Evolutionary conservation across 2,113 vertebrate genomes (phyloP), one percentile per base, ranked within the genome.

Genomic region (Montifringilla adamsi): DNA sequence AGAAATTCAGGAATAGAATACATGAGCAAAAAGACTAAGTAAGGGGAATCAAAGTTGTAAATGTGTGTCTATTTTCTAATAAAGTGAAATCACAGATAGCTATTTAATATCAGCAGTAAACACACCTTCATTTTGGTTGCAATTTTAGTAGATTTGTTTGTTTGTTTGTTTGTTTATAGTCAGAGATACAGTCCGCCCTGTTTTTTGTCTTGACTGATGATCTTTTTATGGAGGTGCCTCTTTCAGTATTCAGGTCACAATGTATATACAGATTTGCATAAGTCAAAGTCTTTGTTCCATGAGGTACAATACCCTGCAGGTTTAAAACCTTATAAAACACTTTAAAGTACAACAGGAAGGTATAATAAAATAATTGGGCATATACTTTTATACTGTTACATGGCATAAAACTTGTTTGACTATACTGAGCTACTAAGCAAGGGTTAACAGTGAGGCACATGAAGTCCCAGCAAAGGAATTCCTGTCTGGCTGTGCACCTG

Each of bases 371-470:
- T 5, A 64, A 70, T 27, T 69, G 26, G 19, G 37, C 11, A n/a
- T 63, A 82, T 73, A 49, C 18, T 44, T 76, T 46, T 35, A 15
- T 35, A 11, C 19, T 43, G 23, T 47, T 70, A 23, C 12, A 53
- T 81, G 21, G 30, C 23, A 17, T 46, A 55, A 78, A 72, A 18
- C 33, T 75, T 70, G 15, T 15, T 49, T 62, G 56, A 67, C 20
- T 31, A 2, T 11, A 46, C 15, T 44, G 43, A 89, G 59, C 14
- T 59, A 17, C 49, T 47, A 64, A 60, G n/a, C 7, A 18, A 55
- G 63, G 35, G 41, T 7, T 41, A 44, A 53, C 0, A 1, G 33
- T 10, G 20, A 72, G 46, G 26, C 46, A 26, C 0, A 1, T 23
- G n/a, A 44, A 53, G 24, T 69, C n/a, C 41, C 56, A 62, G 43